Conservation (phyloP, 2,113 vertebrate species). For the Cettia cetti region DNA sequence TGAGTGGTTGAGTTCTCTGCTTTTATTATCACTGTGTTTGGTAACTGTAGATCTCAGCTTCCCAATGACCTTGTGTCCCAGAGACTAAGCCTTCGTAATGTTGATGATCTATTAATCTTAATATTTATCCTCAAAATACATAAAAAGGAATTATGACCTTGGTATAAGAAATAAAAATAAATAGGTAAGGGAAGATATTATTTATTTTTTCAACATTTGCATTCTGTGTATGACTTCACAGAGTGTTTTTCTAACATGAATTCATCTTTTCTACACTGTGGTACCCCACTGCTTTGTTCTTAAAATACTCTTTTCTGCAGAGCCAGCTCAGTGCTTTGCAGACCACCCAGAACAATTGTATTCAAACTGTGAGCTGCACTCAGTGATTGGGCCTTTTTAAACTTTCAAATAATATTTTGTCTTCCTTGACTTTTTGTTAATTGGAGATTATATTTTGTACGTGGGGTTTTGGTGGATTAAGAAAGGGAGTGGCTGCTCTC, state of each 20-base stretch:
- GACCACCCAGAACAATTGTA: slow-evolving; percentile 34
- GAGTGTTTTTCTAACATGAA: slow-evolving; percentile 19
- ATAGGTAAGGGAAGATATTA: slow-evolving; percentile 17
- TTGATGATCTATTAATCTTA: slow-evolving; percentile 30
- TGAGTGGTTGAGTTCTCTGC: neutral
- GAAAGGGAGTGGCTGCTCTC: neutral
- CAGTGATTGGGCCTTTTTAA: neutral
- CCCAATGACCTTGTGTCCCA: slow-evolving; percentile 21
- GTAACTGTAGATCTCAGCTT: neutral
- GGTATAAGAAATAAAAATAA: slow-evolving; percentile 47
- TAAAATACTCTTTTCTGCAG: slow-evolving; percentile 35
- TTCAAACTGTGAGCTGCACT: neutral
- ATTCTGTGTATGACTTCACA: slow-evolving; percentile 33
- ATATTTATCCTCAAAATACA: slow-evolving; percentile 61
- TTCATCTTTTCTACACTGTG: neutral
- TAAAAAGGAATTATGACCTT: slow-evolving; percentile 38
- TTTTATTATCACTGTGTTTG: neutral
- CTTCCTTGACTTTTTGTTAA: neutral
- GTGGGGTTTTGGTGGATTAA: neutral
- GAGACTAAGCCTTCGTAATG: neutral
- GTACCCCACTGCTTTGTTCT: slow-evolving; percentile 21
- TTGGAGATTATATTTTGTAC: neutral
- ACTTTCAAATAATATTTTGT: slow-evolving; percentile 2
- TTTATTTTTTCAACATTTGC: slow-evolving; percentile 56
- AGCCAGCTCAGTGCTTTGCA: neutral